phyloP scores from a whole-genome alignment of 1,140 invertebrate species.

The Drosophila tani region DNA sequence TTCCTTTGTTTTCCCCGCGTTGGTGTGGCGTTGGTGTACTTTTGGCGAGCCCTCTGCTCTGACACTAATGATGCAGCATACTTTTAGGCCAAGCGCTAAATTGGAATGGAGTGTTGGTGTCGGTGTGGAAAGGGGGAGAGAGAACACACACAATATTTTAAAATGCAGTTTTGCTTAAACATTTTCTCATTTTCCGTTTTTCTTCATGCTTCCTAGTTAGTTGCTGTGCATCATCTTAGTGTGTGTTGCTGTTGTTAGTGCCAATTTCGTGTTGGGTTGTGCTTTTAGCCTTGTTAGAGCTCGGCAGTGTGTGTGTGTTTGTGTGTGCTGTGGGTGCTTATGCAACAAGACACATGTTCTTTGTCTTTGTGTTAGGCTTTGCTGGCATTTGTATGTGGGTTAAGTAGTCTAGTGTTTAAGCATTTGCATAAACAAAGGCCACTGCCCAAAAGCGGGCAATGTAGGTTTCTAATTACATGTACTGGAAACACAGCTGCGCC shows the following conservation, averaged over 20 bases:
- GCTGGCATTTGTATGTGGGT: conserved; percentile 59
- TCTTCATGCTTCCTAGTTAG: conserved; percentile 14
- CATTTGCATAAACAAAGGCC: conserved; percentile 76
- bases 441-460: conserved; percentile 66
- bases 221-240: conserved; percentile 15
- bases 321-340: conserved; percentile 40
- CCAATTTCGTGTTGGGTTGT: conserved; percentile 59
- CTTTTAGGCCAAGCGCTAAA: conserved; percentile 79
- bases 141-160: conserved; percentile 64
- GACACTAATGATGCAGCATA: conserved; percentile 79
- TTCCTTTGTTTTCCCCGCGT: conserved; percentile 1
- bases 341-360: conserved; percentile 44
- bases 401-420: conserved; percentile 72
- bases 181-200: conserved; percentile 29
- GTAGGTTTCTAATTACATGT: conserved; percentile 68
- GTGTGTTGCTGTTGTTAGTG: conserved; percentile 61
- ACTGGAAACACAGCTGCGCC: conserved; percentile 8
- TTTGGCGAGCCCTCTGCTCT: conserved; percentile 35
- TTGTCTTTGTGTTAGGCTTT: conserved; percentile 22
- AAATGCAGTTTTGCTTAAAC: conserved; percentile 49
- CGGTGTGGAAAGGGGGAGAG: conserved; percentile 21
- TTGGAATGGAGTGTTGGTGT: conserved; percentile 67
- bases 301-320: conserved; percentile 1
- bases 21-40: conserved; percentile 30
- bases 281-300: conserved; percentile 43